phyloP scores from a whole-genome alignment of 2,888 invertebrate species.

The Hemicrepidius hirtus region DNA sequence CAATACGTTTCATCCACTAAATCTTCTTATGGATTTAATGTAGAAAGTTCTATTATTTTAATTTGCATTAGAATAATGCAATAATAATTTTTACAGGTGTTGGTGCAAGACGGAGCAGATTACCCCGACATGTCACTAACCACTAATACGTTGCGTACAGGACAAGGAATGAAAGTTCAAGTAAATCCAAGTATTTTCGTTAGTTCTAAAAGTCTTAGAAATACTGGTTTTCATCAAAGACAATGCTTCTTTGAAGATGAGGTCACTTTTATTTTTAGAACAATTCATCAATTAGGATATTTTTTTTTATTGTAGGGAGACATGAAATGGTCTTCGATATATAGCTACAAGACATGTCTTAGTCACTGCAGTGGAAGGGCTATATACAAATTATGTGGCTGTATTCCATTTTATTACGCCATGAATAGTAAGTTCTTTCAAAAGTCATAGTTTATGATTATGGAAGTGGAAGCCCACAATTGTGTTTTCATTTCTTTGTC shows the following conservation, averaged over 20 bases:
- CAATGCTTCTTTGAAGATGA: slow-evolving; percentile 75
- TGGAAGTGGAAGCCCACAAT: too few relatives aligned
- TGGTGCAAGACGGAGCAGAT: slow-evolving; percentile 38
- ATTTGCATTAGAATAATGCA: too few relatives aligned
- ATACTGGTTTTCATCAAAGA: slow-evolving; percentile 64
- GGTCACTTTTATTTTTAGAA: slow-evolving; percentile 55
- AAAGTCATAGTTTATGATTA: background rate
- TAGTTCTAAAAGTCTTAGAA: slow-evolving; percentile 67
- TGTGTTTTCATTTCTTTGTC: too few relatives aligned
- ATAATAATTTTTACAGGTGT: slow-evolving; percentile 38
- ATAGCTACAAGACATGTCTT: slow-evolving; percentile 41
- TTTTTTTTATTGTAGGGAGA: slow-evolving; percentile 29
- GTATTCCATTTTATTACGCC: slow-evolving; percentile 39
- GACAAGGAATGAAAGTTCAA: slow-evolving; percentile 72
- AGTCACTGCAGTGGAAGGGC: slow-evolving; percentile 36
- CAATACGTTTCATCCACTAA: slow-evolving; percentile 58
- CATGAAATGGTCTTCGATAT: slow-evolving; percentile 65
- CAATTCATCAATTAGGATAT: too few relatives aligned
- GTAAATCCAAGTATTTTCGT: slow-evolving; percentile 71
- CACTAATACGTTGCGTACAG: slow-evolving; percentile 67
- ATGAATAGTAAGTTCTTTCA: background rate
- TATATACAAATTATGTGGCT: slow-evolving; percentile 39
- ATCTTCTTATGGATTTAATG: slow-evolving; percentile 38
- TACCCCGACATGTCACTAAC: slow-evolving; percentile 72
- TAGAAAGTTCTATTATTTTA: background rate